Evolutionary conservation across 2,888 invertebrate species (phyloP).

Genomic region (Selenia dentaria): DNA sequence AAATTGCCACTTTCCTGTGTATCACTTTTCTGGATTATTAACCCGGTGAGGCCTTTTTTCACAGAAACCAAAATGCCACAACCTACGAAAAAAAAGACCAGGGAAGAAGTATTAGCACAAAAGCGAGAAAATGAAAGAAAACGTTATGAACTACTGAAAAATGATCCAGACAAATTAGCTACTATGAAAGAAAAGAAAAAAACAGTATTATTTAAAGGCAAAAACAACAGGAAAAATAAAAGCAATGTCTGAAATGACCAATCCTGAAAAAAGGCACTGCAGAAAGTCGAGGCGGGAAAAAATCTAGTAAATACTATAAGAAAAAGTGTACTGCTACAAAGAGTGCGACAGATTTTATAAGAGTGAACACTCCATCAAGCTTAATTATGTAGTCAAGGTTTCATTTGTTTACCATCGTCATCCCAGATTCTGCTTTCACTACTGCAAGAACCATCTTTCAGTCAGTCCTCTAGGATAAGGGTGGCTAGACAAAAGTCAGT

Average conservation of each 20-base stretch:
- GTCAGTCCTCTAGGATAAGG: too few relatives aligned
- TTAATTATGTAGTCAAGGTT: background rate
- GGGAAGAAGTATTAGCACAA: background rate
- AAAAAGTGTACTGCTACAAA: slow-evolving; percentile 1
- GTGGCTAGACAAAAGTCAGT: too few relatives aligned
- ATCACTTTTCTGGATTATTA: background rate
- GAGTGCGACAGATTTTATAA: background rate
- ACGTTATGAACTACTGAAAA: slow-evolving; percentile 19
- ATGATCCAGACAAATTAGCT: background rate
- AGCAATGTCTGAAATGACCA: slow-evolving; percentile 16
- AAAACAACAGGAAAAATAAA: slow-evolving; percentile 8
- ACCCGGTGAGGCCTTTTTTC: background rate
- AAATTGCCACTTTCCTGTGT: background rate
- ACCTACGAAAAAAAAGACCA: background rate
- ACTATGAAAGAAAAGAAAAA: background rate
- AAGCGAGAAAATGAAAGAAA: slow-evolving; percentile 19
- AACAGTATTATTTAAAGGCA: background rate
- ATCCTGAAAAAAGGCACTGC: slow-evolving; percentile 8
- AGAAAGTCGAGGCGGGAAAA: slow-evolving; percentile 10
- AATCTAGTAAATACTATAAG: slow-evolving; percentile 1
- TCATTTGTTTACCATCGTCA: background rate
- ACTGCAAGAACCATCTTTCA: too few relatives aligned
- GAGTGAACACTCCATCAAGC: background rate
- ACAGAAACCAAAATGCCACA: slow-evolving; percentile 21
- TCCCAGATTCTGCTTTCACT: too few relatives aligned